phyloP scores from a whole-genome alignment of 1,140 invertebrate species.

The Drosophila erecta region DNA sequence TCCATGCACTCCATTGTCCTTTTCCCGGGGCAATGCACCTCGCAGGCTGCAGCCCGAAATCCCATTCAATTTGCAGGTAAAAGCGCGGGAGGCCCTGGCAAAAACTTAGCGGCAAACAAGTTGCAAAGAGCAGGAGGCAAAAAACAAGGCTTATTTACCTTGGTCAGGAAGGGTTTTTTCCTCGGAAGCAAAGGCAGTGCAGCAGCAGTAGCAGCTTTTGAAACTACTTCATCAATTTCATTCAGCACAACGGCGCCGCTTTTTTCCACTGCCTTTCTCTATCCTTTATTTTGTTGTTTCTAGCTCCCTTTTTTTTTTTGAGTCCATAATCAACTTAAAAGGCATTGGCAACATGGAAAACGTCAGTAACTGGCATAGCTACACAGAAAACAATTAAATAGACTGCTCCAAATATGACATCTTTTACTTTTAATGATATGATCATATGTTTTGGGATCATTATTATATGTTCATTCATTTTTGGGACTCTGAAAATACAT shows the following conservation, averaged over 20 bases:
- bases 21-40: constrained; percentile 59
- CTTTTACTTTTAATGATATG: too few species aligned
- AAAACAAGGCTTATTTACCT: constrained; percentile 65
- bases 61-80: constrained; percentile 71
- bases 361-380: constrained; percentile 16
- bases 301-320: constrained; percentile 19
- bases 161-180: constrained; percentile 42
- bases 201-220: constrained; percentile 43
- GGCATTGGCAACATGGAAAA: constrained; percentile 63
- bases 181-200: constrained; percentile 6
- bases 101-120: constrained; percentile 66
- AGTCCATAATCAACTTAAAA: constrained; percentile 75
- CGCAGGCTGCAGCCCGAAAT: constrained; percentile 42
- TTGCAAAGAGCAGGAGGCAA: constrained; percentile 72
- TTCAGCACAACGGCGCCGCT: constrained; percentile 56
- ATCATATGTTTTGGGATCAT: background rate
- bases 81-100: constrained; percentile 39
- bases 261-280: constrained; percentile 22
- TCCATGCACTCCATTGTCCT: constrained; percentile 46
- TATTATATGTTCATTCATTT: too few species aligned
- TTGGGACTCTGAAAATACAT: too few species aligned
- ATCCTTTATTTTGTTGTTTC: constrained; percentile 12
- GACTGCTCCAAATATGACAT: background rate
- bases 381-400: constrained; percentile 5
- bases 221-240: constrained; percentile 81